phyloP scores from a whole-genome alignment of 2,113 vertebrate genomes.

The Dinomys branickii region DNA sequence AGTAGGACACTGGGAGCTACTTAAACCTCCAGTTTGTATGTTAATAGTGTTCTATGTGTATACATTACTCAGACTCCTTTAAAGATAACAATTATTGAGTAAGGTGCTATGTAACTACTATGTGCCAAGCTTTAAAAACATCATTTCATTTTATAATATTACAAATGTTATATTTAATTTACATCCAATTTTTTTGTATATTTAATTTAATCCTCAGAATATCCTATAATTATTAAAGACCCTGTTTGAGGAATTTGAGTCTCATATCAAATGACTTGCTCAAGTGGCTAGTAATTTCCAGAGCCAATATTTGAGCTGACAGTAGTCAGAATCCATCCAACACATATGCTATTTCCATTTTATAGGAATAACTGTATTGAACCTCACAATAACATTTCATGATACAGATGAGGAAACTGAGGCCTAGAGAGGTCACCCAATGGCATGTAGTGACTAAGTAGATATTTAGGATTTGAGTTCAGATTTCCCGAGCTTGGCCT shows the following conservation, averaged over 20 bases:
- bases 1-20: background rate
- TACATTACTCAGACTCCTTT: background rate
- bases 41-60: background rate
- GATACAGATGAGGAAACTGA: constrained; percentile 25
- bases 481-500: constrained; percentile 18
- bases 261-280: background rate
- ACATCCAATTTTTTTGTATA: background rate
- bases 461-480: background rate
- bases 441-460: constrained; percentile 34
- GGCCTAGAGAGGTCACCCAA: background rate
- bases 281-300: background rate
- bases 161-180: constrained; percentile 5
- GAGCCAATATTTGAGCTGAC: constrained; percentile 36
- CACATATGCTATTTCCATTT: constrained; percentile 30
- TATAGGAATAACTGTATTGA: constrained; percentile 1
- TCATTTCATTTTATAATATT: constrained; percentile 17
- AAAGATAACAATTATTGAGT: no score
- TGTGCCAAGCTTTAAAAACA: constrained; percentile 30
- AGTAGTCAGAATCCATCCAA: constrained; percentile 4
- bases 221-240: constrained; percentile 37
- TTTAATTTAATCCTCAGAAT: constrained; percentile 14
- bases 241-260: background rate
- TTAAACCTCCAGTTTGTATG: constrained; percentile 25
- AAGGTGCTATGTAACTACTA: background rate
- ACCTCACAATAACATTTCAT: constrained; percentile 9